Evolutionary conservation across 2,797 vertebrate species (phyloP).

Genomic region (Falco berigora): DNA sequence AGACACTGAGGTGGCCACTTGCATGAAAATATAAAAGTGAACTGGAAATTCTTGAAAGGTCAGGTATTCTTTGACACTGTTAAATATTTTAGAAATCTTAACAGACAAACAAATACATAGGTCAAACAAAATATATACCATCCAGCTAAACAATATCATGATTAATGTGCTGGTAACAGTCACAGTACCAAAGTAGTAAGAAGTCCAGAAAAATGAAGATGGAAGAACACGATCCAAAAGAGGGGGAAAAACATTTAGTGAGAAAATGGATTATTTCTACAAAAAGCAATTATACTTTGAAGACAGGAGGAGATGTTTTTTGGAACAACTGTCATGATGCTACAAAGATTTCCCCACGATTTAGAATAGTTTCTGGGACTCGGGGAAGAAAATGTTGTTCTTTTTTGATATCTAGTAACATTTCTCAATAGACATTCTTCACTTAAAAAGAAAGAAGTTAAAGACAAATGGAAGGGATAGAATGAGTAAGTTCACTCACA

Average conservation of each 20-base stretch:
- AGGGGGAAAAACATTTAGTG: not conserved
- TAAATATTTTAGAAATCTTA: not conserved
- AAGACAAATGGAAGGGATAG: slow-evolving; percentile 19
- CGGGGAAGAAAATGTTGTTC: slow-evolving; percentile 19
- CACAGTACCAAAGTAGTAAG: not conserved
- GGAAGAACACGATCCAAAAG: slow-evolving; percentile 58
- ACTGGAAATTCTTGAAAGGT: slow-evolving; percentile 9
- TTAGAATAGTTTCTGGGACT: slow-evolving; percentile 65
- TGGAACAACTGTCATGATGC: slow-evolving; percentile 69
- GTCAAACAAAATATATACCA: not conserved
- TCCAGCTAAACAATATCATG: not conserved
- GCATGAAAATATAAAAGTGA: not conserved
- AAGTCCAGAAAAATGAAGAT: slow-evolving; percentile 33
- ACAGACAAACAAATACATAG: not conserved
- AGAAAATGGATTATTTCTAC: slow-evolving; percentile 64
- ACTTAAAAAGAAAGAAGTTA: slow-evolving; percentile 29
- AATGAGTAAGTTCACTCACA: slow-evolving; percentile 1
- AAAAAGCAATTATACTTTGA: slow-evolving; percentile 71
- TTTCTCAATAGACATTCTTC: slow-evolving; percentile 54
- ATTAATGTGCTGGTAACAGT: not conserved
- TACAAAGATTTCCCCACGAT: slow-evolving; percentile 57
- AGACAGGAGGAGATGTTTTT: slow-evolving; percentile 61
- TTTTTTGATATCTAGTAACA: slow-evolving; percentile 67
- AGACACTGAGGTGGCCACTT: not conserved
- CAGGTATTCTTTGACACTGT: not conserved